These are phyloP conservation scores for Scrobipalpa atriplicella DNA, from an alignment of 2,888 invertebrate genomes.

Conservation along the genomic window DNA sequence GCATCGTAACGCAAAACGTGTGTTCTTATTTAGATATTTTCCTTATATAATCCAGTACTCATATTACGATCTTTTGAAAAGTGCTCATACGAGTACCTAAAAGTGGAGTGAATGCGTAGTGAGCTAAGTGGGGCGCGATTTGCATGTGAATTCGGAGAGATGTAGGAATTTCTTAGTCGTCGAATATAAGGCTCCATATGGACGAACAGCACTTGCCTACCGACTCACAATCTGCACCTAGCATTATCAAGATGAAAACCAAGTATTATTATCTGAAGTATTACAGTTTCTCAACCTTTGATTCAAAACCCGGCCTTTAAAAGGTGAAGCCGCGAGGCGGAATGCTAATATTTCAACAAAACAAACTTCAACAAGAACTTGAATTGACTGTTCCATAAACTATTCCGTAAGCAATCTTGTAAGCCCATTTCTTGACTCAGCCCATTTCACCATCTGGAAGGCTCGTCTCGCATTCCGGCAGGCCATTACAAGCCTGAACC, in stretches of 20 bases:
- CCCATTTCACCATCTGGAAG: background rate
- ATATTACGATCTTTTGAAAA: background rate
- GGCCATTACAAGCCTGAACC: slow-evolving; percentile 1
- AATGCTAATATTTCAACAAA: too few relatives aligned
- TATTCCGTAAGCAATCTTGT: slow-evolving; percentile 4
- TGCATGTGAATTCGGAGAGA: slow-evolving; percentile 11
- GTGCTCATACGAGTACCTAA: background rate
- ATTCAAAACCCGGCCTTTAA: too few relatives aligned
- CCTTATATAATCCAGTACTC: too few relatives aligned
- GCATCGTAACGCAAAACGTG: too few relatives aligned
- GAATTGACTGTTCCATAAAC: background rate
- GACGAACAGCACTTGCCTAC: background rate
- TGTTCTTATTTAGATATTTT: too few relatives aligned
- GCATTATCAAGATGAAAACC: too few relatives aligned
- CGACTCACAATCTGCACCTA: too few relatives aligned
- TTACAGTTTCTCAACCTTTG: too few relatives aligned
- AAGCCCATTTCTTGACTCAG: slow-evolving; percentile 2
- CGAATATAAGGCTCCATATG: background rate
- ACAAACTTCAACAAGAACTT: too few relatives aligned
- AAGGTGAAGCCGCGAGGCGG: too few relatives aligned
- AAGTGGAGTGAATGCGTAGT: slow-evolving; percentile 1
- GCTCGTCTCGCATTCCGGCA: slow-evolving; percentile 5
- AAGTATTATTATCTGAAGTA: too few relatives aligned
- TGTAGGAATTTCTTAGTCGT: slow-evolving; percentile 10
- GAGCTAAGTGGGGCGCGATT: background rate